phyloP scores from a whole-genome alignment of 64 coral and sea anemone species.

The Stichodactyla helianthus region DNA sequence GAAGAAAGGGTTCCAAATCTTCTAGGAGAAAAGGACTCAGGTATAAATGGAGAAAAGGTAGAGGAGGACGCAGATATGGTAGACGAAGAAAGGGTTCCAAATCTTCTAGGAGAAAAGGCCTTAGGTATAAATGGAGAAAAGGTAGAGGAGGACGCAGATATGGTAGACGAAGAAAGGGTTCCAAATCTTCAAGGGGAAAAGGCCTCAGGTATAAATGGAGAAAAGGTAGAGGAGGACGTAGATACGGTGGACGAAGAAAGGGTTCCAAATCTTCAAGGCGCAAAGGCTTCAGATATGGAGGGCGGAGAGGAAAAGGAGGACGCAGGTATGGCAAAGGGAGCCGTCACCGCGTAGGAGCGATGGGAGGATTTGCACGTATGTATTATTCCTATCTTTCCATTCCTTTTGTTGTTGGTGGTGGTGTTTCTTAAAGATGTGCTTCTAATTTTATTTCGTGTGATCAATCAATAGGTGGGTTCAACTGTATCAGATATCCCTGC shows the following conservation, averaged over 20 bases:
- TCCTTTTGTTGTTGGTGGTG: background rate
- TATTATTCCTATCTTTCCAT: background rate
- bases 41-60: background rate
- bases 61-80: background rate
- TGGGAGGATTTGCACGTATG: background rate
- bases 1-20: background rate
- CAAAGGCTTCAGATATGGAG: no score
- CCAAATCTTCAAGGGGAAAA: background rate
- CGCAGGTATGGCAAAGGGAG: background rate
- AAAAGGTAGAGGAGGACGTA: background rate
- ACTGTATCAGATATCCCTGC: conserved; percentile 7
- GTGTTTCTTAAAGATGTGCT: background rate
- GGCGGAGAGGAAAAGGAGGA: background rate
- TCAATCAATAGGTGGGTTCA: background rate
- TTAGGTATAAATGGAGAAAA: background rate
- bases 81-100: no score
- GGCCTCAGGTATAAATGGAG: background rate
- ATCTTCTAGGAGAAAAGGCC: no score
- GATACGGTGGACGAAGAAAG: no score
- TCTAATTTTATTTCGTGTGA: background rate
- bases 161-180: background rate
- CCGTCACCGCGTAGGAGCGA: background rate
- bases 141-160: background rate
- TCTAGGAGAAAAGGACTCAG: no score
- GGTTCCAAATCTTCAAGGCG: no score